Evolutionary conservation across 2,113 vertebrate genomes (phyloP), one percentile per base, ranked within the genome.

Genomic region (Hymenochirus boettgeri): DNA sequence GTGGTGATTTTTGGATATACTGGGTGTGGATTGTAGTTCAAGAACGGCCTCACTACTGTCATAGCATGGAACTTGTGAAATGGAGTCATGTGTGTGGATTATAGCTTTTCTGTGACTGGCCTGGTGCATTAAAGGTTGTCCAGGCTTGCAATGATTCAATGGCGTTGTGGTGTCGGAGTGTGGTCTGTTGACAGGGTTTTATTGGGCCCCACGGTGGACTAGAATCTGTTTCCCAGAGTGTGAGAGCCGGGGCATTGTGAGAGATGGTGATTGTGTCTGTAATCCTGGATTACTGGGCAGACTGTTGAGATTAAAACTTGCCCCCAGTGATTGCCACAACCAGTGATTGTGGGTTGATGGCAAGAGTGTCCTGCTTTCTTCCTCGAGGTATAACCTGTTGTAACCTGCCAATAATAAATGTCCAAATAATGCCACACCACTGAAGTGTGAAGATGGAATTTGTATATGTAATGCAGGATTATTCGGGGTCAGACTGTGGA

Each of bases 61-160:
- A 72, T 1, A 72, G 72, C 73, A 75, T 0, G 90, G 90, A 1
- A 67, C 64, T 3, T 91, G 90, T 21, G 72, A 85, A 13, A 66
- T 57, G 0, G 85, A 84, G 0, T 46, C 75, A 31, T 88, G 86
- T 39, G 65, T 83, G 65, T 88, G 86, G 2, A 83, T 23, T 67
- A 45, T 4, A 63, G 72, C 17, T 72, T 42, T 46, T 24, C 24
- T 1, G 72, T n/a, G 72, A 2, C 65, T 64, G 13, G 19, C 70
- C 39, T 12, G 74, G 18, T 47, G 31, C 3, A 4, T 61, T 6
- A 56, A 65, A 67, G 60, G 48, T 71, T 95, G 92, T 72, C 87
- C 84, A 0, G 86, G 84, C 90, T 62, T 95, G 92, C 73, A 79
- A 80, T n/a, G 87, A 88, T 52, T n/a, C 88, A 89, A 71, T 88